These are phyloP conservation scores for Epistrophella euchroma DNA, from an alignment of 2,888 invertebrate species.

Conservation along the genomic window DNA sequence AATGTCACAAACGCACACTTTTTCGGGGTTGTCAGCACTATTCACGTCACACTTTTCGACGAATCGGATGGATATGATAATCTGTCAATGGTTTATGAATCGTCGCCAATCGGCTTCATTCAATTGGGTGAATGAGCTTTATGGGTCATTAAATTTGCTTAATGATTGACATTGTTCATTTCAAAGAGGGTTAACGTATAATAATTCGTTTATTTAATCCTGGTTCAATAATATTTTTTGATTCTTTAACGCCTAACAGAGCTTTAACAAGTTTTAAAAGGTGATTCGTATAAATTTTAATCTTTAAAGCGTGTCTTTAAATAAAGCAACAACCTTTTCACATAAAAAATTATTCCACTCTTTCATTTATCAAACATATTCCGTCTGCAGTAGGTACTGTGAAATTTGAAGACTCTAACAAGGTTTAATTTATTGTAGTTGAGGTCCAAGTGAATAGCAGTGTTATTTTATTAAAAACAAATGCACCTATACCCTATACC, in stretches of 20 bases:
- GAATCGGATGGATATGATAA: slow-evolving; percentile 62
- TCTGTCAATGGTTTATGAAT: slow-evolving; percentile 69
- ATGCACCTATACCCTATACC: too few species aligned
- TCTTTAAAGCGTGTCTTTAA: not conserved
- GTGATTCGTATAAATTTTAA: not conserved
- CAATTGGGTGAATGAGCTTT: slow-evolving; percentile 70
- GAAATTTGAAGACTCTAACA: too few species aligned
- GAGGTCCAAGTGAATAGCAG: too few species aligned
- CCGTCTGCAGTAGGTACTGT: too few species aligned
- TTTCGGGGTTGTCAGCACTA: slow-evolving; percentile 4
- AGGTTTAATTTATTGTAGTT: too few species aligned
- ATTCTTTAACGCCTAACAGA: slow-evolving; percentile 47
- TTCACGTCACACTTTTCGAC: slow-evolving; percentile 66
- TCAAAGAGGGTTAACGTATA: not conserved
- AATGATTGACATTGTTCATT: slow-evolving; percentile 54
- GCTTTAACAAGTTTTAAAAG: slow-evolving; percentile 62
- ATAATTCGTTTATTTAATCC: not conserved
- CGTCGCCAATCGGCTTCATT: slow-evolving; percentile 60
- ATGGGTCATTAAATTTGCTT: slow-evolving; percentile 71
- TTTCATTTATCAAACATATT: too few species aligned
- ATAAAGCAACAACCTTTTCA: too few species aligned
- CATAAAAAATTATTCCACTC: too few species aligned
- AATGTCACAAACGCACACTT: slow-evolving; percentile 27
- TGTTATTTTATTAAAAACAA: too few species aligned
- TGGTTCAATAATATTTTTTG: slow-evolving; percentile 34